Percentiles rank a stretch among this genome's conserved stretches.
Conservation (phyloP, 2,888 invertebrate species). For the Panzeria rudis region DNA sequence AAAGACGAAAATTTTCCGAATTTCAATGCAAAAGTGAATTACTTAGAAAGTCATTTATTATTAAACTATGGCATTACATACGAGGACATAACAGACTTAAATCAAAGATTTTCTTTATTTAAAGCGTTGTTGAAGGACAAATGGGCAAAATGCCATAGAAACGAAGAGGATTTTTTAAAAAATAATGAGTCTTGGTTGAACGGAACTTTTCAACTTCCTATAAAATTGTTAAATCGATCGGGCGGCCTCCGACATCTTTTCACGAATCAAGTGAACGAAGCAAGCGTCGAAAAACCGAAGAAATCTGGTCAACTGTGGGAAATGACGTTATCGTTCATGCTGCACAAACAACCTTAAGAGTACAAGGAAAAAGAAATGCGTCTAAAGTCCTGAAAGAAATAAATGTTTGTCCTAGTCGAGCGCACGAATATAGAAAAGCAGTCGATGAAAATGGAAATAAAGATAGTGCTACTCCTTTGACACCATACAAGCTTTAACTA, state of each 20-base stretch:
- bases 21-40: conserved; percentile 6
- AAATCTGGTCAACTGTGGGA: no score
- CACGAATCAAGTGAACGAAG: neutral
- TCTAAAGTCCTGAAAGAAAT: conserved; percentile 7
- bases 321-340: no score
- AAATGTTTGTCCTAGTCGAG: no score
- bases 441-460: no score
- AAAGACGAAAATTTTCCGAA: neutral
- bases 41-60: conserved; percentile 3
- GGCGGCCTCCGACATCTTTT: neutral
- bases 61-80: conserved; percentile 4
- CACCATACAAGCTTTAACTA: neutral
- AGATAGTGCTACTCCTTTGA: neutral
- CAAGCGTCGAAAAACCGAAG: neutral
- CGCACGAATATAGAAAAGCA: conserved; percentile 7
- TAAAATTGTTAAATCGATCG: neutral
- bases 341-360: no score
- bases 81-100: neutral
- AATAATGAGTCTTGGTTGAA: conserved; percentile 9
- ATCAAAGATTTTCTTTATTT: no score
- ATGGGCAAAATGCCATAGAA: neutral
- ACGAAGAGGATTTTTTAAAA: neutral
- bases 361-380: no score
- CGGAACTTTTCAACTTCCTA: conserved; percentile 7
- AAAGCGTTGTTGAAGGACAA: no score